phyloP scores from a whole-genome alignment of 2,888 invertebrate genomes.

The Limnephilus auricula region DNA sequence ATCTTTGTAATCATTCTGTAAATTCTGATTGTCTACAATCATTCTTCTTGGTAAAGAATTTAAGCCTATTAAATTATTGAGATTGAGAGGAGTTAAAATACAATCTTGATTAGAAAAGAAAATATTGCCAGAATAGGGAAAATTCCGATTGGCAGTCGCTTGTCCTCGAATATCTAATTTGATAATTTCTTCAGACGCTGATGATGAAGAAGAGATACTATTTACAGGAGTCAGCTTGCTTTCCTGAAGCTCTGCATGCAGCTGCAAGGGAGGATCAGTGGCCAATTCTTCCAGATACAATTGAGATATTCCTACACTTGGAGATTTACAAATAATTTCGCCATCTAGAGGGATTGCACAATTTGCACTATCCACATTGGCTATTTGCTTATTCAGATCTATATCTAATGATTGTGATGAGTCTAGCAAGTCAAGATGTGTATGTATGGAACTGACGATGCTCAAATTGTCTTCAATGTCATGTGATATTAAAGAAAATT shows the following conservation, averaged over 20 bases:
- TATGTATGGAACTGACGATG: conserved; percentile 62
- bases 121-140: conserved; percentile 73
- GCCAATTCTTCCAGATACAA: conserved; percentile 52
- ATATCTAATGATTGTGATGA: conserved; percentile 50
- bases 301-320: conserved; percentile 39
- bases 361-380: background rate
- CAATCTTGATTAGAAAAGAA: conserved; percentile 67
- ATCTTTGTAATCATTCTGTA: background rate
- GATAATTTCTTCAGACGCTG: conserved; percentile 74
- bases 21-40: background rate
- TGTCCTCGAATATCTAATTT: conserved; percentile 76
- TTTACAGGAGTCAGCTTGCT: background rate
- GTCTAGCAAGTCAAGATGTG: conserved; percentile 54
- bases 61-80: conserved; percentile 60
- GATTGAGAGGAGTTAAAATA: conserved; percentile 48
- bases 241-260: conserved; percentile 42
- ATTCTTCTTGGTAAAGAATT: conserved; percentile 50
- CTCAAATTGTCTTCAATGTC: conserved; percentile 49
- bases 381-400: background rate
- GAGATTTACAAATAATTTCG: background rate
- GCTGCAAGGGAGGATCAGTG: conserved; percentile 56
- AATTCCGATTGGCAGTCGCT: conserved; percentile 70
- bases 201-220: conserved; percentile 58
- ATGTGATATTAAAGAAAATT: conserved; percentile 9
- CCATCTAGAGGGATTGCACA: background rate